phyloP scores from a whole-genome alignment of 2,113 vertebrate species.

The Theristicus caerulescens region DNA sequence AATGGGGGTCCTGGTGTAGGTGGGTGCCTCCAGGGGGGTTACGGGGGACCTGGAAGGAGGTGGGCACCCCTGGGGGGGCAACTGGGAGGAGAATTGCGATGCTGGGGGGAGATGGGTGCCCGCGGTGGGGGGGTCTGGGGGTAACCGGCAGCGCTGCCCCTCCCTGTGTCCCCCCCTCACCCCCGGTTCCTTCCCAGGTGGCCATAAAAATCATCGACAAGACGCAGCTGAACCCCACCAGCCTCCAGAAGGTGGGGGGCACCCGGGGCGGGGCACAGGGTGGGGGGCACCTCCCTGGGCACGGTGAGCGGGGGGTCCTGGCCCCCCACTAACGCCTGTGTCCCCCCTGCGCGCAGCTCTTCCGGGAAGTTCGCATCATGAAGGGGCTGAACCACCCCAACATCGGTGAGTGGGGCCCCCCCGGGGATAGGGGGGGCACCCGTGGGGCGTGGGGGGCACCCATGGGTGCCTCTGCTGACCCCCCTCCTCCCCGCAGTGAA shows the following conservation, averaged over 20 bases:
- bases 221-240: conserved; percentile 68
- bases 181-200: conserved; percentile 60
- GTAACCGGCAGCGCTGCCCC: not conserved
- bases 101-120: not conserved
- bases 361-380: not conserved
- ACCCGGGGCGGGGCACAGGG: no score
- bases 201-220: conserved; percentile 71
- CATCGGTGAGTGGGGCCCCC: not conserved
- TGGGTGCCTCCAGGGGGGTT: no score
- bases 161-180: not conserved
- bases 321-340: not conserved
- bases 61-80: no score
- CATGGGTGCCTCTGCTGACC: not conserved
- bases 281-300: no score
- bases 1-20: no score
- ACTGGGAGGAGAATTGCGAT: not conserved
- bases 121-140: no score
- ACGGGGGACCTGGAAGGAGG: not conserved
- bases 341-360: not conserved
- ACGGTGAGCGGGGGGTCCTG: not conserved
- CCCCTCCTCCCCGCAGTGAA: not conserved
- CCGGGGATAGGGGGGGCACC: not conserved
- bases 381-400: not conserved
- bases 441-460: not conserved
- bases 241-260: conserved; percentile 69